These are phyloP conservation scores for Hippolais icterina DNA, from an alignment of 2,113 vertebrate species.

Conservation along the genomic window DNA sequence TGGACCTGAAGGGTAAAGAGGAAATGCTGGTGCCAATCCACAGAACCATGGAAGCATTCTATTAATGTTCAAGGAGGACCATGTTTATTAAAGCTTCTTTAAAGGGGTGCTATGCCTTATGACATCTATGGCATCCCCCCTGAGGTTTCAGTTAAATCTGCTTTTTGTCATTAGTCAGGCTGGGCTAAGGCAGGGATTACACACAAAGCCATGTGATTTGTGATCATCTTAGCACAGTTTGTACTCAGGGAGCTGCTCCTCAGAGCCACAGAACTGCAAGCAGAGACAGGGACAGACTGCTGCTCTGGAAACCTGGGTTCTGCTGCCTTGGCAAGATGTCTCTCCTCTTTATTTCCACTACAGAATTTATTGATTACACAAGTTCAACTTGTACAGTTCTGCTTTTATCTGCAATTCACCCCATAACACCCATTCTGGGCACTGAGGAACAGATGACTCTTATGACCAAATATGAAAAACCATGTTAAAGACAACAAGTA, in stretches of 20 bases:
- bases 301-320: background rate
- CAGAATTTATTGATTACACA: background rate
- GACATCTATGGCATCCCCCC: background rate
- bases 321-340: background rate
- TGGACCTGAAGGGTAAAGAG: background rate
- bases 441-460: background rate
- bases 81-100: background rate
- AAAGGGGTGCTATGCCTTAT: background rate
- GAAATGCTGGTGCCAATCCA: background rate
- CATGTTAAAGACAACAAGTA: background rate
- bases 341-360: background rate
- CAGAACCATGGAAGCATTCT: background rate
- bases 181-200: background rate
- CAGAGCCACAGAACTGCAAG: background rate
- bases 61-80: background rate
- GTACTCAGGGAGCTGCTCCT: background rate
- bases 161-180: background rate
- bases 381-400: background rate
- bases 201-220: background rate
- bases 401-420: background rate
- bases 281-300: background rate
- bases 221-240: background rate
- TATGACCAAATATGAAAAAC: background rate
- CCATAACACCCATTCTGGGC: background rate
- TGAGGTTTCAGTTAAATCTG: background rate